Evolutionary conservation across 2,797 vertebrate genomes (phyloP), one percentile per base, ranked within the genome.

Genomic region (Lepilemur ruficaudatus): DNA sequence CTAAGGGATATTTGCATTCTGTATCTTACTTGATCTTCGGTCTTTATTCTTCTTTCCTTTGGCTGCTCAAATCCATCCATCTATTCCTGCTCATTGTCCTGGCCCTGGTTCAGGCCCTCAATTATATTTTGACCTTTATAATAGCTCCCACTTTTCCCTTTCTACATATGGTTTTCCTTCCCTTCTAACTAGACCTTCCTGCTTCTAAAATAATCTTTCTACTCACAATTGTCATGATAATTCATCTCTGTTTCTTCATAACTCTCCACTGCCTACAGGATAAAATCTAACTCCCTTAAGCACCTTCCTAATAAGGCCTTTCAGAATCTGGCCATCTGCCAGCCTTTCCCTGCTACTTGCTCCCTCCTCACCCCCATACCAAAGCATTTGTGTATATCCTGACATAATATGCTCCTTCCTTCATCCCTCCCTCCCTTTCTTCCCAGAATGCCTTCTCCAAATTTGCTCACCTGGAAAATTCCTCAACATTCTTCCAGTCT

Each of bases 401-500:
- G n/a, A 65, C 20, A 67, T 95, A 52, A 11, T 63, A 9, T 82
- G 30, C 22, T 75, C 18, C 67, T 35, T 59, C 9, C 43, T 80
- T 52, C 81, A 76, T 43, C 15, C 52, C 85, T 50, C 28, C 30
- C 7, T 61, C 20, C 46, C 23, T 79, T 15, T 30, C 75, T 52
- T 35, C 83, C 75, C 95, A 59, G 23, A 84, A 89, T 79, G 22
- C 35, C 61, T 50, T 96, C 18, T 50, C 38, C 32, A 92, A 69
- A 46, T 89, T 91, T 88, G 63, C 32, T 94, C 4, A 65, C 14
- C 61, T 84, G 48, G 43, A 93, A 91, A 95, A 90, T 80, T 73
- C 69, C 32, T 81, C 91, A 95, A 78, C 50, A 94, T 59, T 59
- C 76, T 83, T 94, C 67, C 90, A 38, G 10, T 65, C 85, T 92